Conservation (phyloP, 64 coral and sea anemone species). For the Exaiptasia diaphana region DNA sequence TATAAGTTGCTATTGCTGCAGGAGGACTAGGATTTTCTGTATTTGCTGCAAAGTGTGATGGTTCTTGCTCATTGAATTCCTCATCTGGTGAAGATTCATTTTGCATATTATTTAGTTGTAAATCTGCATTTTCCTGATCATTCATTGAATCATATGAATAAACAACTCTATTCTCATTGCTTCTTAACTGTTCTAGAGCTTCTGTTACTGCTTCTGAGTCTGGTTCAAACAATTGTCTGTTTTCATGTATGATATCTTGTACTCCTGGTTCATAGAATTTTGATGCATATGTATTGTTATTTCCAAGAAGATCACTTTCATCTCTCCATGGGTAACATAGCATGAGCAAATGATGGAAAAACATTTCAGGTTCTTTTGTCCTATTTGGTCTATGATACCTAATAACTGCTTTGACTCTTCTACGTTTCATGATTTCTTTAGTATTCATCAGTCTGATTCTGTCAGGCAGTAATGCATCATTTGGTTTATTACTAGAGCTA, state of each 20-base stretch:
- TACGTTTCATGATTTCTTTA: slow-evolving; percentile 62
- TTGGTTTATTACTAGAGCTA: neutral
- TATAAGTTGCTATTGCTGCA: neutral
- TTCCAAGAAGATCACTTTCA: neutral
- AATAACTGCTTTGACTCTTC: slow-evolving; percentile 63
- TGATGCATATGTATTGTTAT: slow-evolving; percentile 10
- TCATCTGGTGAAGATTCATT: slow-evolving; percentile 9
- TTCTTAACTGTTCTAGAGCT: neutral
- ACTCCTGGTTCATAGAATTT: slow-evolving; percentile 4
- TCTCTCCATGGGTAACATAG: slow-evolving; percentile 21
- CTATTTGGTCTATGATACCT: slow-evolving; percentile 65
- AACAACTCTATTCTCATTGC: neutral
- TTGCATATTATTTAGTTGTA: neutral
- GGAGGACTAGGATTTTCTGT: neutral
- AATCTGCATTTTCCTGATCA: slow-evolving; percentile 8
- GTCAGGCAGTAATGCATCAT: neutral
- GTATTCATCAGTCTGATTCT: slow-evolving; percentile 27
- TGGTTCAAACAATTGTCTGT: neutral
- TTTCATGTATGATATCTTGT: neutral
- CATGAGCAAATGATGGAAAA: slow-evolving; percentile 29
- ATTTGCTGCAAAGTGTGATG: slow-evolving; percentile 22
- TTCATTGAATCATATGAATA: neutral
- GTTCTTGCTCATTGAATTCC: slow-evolving; percentile 18
- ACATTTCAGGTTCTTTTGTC: slow-evolving; percentile 29
- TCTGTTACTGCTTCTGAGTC: neutral